phyloP scores from a whole-genome alignment of 2,797 vertebrate species.

The Anguilla megastoma region DNA sequence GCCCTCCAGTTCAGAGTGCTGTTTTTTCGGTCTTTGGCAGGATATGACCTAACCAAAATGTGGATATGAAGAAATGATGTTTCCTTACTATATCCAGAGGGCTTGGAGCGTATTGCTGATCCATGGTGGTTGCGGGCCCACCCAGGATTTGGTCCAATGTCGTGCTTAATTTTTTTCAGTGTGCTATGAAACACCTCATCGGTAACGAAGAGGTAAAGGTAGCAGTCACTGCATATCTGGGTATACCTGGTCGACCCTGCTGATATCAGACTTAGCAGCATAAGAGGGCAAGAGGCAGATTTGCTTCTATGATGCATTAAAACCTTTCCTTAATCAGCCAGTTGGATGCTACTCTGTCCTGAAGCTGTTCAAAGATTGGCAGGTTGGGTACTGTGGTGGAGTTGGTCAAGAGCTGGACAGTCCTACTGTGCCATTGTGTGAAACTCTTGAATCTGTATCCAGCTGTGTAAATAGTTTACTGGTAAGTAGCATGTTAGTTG shows the following conservation, averaged over 20 bases:
- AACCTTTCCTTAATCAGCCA: not conserved
- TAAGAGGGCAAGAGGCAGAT: not conserved
- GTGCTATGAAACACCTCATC: conserved; percentile 67
- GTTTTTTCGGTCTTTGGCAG: conserved; percentile 78
- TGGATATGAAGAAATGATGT: conserved; percentile 58
- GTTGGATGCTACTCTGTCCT: not conserved
- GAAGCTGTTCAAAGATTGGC: not conserved
- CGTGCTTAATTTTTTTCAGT: conserved; percentile 74
- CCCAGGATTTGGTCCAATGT: conserved; percentile 70
- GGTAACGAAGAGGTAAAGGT: conserved; percentile 33
- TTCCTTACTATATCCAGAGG: conserved; percentile 69
- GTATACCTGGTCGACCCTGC: conserved; percentile 1
- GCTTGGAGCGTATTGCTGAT: conserved; percentile 48
- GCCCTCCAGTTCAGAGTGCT: conserved; percentile 72
- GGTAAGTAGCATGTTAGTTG: not conserved
- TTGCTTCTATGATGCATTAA: not conserved
- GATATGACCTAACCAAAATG: conserved; percentile 40
- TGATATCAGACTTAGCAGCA: not conserved
- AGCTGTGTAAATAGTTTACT: not conserved
- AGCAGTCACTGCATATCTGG: conserved; percentile 34
- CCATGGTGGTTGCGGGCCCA: conserved; percentile 47
- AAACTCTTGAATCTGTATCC: not conserved
- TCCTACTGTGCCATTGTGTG: not conserved
- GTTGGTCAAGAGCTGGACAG: not conserved
- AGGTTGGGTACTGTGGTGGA: not conserved